Base-by-base conservation (phyloP, 1,140 invertebrate genomes). In the Drosophila ambigua region DNA sequence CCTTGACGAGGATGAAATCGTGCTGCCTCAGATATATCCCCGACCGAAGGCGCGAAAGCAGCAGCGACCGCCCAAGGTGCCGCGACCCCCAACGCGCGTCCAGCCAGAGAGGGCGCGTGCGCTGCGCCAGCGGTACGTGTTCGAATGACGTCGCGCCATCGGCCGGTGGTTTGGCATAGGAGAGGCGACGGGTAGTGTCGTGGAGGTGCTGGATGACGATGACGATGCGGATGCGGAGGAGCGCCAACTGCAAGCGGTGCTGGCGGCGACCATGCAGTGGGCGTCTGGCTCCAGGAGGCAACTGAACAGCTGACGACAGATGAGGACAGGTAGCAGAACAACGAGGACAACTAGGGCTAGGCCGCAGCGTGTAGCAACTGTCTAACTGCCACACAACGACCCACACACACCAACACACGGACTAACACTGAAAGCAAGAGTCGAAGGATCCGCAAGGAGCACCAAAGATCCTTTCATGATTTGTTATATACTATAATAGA, bases 391-490 rank as follows among this genome's bases (percentile, higher is more conserved):
- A 39, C 35, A 39, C 35, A 39, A 39, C 35, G 4, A 39, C 11
- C 35, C 35, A 39, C 11, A 66, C 9, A 41, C 20, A 44, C 6
- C 20, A 20, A 46, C 24, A 31, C 13, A 53, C 43, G 45, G 4
- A 64, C 24, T 48, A 7, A 41, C 41, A 41, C 9, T n/a, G n/a
- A 64, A 39, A 46, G 23, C 8, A 26, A 49, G 26, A 43, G 57
- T 73, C 46, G 54, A 59, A 46, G 78, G 78, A 79, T 79, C 76
- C 67, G 58, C 54, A 59, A 59, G 60, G 55, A 57, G 58, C 77
- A 80, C 80, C 80, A 85, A 84, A 84, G 81, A 84, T 80, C 81
- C 77, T 72, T 60, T 80, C 77, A 52, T 57, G 76, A 77, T 73
- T 74, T 85, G 67, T 80, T 85, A 72, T 60, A 48, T 48, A 55